Percentiles rank a stretch among this genome's conserved stretches.
phyloP scores from a whole-genome alignment of 2,888 invertebrate genomes.

The Anoncus sp. region DNA sequence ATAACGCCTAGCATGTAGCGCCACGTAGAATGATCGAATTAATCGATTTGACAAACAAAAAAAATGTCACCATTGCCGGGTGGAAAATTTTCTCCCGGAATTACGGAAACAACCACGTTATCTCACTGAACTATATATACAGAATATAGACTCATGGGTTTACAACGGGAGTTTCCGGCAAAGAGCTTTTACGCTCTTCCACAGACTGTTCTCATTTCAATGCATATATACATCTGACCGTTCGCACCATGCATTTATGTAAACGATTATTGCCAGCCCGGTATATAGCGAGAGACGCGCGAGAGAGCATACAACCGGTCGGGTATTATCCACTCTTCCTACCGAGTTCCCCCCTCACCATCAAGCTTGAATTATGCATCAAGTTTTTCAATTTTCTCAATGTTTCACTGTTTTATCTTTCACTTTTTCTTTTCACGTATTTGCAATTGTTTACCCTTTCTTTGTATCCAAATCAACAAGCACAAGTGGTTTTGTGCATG shows the following conservation, averaged over 20 bases:
- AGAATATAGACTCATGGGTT: conserved; percentile 9
- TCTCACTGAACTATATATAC: neutral
- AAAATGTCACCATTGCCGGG: neutral
- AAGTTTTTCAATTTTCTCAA: conserved; percentile 57
- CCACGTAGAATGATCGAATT: neutral
- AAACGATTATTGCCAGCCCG: conserved; percentile 66
- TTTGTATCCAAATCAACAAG: conserved; percentile 1
- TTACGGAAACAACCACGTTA: neutral
- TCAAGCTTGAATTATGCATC: conserved; percentile 64
- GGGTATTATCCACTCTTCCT: conserved; percentile 24
- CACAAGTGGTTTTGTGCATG: too few species aligned
- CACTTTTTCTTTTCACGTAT: conserved; percentile 11
- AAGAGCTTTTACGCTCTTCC: conserved; percentile 25
- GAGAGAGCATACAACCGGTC: conserved; percentile 39
- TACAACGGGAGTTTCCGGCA: conserved; percentile 1
- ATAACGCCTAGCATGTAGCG: conserved; percentile 5
- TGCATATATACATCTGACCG: conserved; percentile 37
- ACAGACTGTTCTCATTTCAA: conserved; percentile 28
- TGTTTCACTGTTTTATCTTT: conserved; percentile 42
- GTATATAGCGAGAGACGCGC: conserved; percentile 28
- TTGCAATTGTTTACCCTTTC: conserved; percentile 4
- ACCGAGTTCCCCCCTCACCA: neutral
- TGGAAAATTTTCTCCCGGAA: neutral
- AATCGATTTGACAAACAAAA: neutral
- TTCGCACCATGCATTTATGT: conserved; percentile 61